Evolutionary conservation across 2,797 vertebrate species (phyloP), one percentile per base, ranked within the genome.

Genomic region (Hyperoplus lanceolatus): DNA sequence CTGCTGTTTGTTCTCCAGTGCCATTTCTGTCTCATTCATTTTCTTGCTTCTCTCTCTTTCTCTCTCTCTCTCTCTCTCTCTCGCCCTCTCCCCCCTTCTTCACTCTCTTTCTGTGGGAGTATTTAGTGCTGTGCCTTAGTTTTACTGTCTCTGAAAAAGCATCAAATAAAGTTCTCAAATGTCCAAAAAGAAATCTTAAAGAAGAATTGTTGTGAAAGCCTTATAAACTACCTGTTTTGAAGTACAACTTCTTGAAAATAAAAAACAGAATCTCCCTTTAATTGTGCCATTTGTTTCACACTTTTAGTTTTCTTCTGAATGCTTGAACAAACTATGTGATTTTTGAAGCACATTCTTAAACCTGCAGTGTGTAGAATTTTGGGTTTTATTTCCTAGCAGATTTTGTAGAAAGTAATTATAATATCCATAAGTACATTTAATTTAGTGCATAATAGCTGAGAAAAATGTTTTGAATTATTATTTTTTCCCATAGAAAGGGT

Each of bases 61-160:
- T 48, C 59, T 93, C 79, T 66, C 57, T 77, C 55, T 57, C 29
- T n/a, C 3, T 59, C 57, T 59, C 57, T 59, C 13, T 36, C 21
- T 42, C 29, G 2, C 29, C 29, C 29, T 29, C 29, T 29, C 29
- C 29, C 29, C 29, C 29, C 29, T 29, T 29, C 29, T 29, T 29
- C 29, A 2, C 29, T 29, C 29, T 16, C 85, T 87, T 65, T 94
- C 48, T 63, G 71, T 68, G 73, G 92, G 96, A 85, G 80, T 75
- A 3, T 29, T 29, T 29, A 18, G 84, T 82, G 93, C 95, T 92
- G 97, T 98, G 97, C 97, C 97, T 98, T 98, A 96, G 96, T 96
- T 95, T 94, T 96, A 86, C 94, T 95, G 67, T 87, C 81, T 85
- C 91, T 95, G 41, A 78, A 86, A 83, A 86, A 83, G 59, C 76